phyloP scores from a whole-genome alignment of 1,140 invertebrate genomes.

The Zaprionus taronus region DNA sequence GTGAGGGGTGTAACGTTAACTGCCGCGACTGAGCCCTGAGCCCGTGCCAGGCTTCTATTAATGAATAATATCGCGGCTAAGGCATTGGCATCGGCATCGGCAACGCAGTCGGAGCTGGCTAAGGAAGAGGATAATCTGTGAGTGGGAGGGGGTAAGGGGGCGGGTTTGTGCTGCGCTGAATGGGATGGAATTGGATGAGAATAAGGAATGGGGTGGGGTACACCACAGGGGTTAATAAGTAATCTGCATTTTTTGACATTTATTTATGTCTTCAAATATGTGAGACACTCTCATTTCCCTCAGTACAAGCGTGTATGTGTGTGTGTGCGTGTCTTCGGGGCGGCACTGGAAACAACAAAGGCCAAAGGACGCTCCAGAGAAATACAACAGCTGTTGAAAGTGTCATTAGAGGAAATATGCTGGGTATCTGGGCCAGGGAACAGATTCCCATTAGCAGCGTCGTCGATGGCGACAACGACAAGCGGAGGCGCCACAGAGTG shows the following conservation, averaged over 20 bases:
- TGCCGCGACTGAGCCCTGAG: conserved; percentile 27
- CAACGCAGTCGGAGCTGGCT: conserved; percentile 6
- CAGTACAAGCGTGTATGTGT: not conserved
- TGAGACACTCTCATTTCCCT: conserved; percentile 40
- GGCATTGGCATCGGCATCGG: conserved; percentile 47
- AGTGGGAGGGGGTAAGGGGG: not conserved
- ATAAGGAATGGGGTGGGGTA: conserved; percentile 46
- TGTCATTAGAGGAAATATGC: conserved; percentile 74
- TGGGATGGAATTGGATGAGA: conserved; percentile 7
- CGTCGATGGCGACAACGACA: conserved; percentile 16
- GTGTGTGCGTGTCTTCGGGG: conserved; percentile 7
- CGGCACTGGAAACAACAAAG: conserved; percentile 7
- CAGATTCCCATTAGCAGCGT: conserved; percentile 12
- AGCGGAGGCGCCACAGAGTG: not conserved
- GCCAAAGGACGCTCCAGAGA: conserved; percentile 43
- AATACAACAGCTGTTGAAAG: conserved; percentile 78
- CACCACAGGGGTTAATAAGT: conserved; percentile 84
- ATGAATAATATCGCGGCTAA: conserved; percentile 81
- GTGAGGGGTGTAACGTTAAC: conserved; percentile 21
- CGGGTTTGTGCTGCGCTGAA: not conserved
- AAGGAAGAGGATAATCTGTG: not conserved
- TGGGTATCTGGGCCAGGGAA: conserved; percentile 16
- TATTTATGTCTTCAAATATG: conserved; percentile 84
- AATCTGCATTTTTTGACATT: conserved; percentile 84
- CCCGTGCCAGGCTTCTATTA: conserved; percentile 67